Evolutionary conservation across 2,797 vertebrate species (phyloP).

Genomic region (Halcyon smyrnensis): DNA sequence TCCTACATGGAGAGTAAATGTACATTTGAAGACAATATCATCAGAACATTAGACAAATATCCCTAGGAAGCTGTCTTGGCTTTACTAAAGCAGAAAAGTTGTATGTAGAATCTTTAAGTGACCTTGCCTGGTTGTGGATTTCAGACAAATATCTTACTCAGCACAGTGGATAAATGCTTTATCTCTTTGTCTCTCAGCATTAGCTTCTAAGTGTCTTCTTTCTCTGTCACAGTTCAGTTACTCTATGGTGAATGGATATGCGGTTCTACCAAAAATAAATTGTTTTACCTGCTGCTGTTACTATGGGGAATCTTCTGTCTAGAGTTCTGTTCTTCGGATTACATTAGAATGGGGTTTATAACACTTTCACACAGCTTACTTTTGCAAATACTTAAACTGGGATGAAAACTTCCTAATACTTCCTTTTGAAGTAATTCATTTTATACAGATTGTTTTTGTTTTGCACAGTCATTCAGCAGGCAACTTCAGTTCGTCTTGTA

Average conservation of each 20-base stretch:
- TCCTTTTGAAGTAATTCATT: not conserved
- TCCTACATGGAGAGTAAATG: not conserved
- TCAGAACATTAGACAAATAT: not conserved
- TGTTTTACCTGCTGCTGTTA: not conserved
- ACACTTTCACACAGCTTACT: not conserved
- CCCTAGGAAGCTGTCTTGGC: not conserved
- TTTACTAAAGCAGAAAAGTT: not conserved
- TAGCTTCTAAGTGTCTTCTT: not conserved
- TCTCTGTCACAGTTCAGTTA: not conserved
- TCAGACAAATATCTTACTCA: not conserved
- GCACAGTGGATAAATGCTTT: not conserved
- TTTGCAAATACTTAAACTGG: not conserved
- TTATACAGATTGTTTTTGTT: not conserved
- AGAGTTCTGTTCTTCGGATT: not conserved
- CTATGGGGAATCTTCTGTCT: not conserved
- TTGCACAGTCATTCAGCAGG: slow-evolving; percentile 30
- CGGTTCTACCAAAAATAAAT: not conserved
- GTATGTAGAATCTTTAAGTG: not conserved
- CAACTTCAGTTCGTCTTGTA: slow-evolving; percentile 17
- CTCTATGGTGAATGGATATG: not conserved
- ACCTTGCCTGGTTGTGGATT: not conserved
- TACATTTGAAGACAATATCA: not conserved
- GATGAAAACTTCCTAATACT: not conserved
- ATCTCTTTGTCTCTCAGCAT: not conserved
- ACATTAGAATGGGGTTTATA: not conserved